Evolutionary conservation across 23 tunicate species (phyloP).

Genomic region (Halocynthia roretzi): DNA sequence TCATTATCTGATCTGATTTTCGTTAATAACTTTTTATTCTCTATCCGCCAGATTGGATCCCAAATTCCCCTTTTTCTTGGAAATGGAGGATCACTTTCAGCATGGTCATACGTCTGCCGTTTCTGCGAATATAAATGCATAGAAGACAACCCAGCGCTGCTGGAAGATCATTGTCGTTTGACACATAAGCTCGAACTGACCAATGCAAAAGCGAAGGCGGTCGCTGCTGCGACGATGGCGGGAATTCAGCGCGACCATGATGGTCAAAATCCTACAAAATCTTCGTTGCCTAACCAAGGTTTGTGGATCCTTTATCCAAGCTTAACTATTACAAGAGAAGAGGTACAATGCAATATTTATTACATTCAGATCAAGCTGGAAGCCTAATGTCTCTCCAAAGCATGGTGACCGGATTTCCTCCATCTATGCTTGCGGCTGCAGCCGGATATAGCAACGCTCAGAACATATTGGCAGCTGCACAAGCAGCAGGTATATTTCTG

Average conservation of each 20-base stretch:
- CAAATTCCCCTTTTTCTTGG: conserved; percentile 6
- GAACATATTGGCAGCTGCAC: conserved; percentile 68
- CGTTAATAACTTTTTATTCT: neutral
- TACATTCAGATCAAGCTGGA: conserved; percentile 29
- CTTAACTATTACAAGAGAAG: neutral
- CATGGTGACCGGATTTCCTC: conserved; percentile 50
- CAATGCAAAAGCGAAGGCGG: conserved; percentile 60
- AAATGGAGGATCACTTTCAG: neutral
- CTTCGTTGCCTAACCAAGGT: conserved; percentile 5
- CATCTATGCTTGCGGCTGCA: conserved; percentile 45
- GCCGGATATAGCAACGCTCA: conserved; percentile 39
- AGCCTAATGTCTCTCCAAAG: conserved; percentile 46
- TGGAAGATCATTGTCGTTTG: conserved; percentile 68
- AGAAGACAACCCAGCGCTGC: conserved; percentile 31
- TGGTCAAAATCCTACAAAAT: neutral
- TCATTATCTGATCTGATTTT: neutral
- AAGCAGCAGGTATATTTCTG: conserved; percentile 50
- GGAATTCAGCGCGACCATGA: neutral
- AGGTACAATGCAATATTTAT: too few relatives aligned
- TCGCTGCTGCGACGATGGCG: conserved; percentile 49
- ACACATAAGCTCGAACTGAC: conserved; percentile 53
- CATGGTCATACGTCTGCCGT: conserved; percentile 43
- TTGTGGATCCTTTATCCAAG: neutral
- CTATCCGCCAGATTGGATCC: conserved; percentile 13
- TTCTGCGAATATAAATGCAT: conserved; percentile 76